Base-by-base conservation (phyloP, 2,797 vertebrate species). In the Bryconaethiops microstoma region DNA sequence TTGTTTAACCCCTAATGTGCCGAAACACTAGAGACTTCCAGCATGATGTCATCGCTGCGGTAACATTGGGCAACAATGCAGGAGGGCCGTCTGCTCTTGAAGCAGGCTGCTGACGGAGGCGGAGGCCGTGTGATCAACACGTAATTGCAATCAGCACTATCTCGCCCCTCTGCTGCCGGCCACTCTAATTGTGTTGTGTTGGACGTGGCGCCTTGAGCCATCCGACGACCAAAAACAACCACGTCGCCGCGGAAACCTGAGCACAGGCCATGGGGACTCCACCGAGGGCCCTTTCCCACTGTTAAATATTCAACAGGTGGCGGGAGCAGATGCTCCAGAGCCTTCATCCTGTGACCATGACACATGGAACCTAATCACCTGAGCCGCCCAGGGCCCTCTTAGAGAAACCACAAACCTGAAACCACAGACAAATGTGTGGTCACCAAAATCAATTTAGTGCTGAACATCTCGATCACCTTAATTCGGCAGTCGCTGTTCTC, bases 131-230 rank as follows among this genome's bases (percentile, higher is more conserved):
- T 76, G 84, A 86, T 89, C 86, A 88, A 90, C 88, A 78, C 73
- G 14, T 84, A 88, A 89, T 89, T 88, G 83, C 86, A 88, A 90
- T 90, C 87, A 74, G 68, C 72, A 52, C 74, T 86, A 90, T 86
- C 89, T 74, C 54, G 63, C 77, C 79, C 80, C 67, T 89, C 86
- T 80, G 85, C 77, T 81, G 83, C 87, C 74, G 45, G 84, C 73
- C 63, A 63, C 69, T 40, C 76, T 89, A 88, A 90, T 88, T 88
- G 81, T 87, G 86, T 87, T 86, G 88, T 85, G 81, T 84, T 84
- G 82, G 84, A 85, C 74, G 80, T 82, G 83, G 81, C 76, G 83
- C 86, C 85, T 86, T 64, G 59, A 62, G 65, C 59, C 70, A 74
- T 79, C 68, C 74, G 65, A 83, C 80, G 76, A 83, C 62, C 69